phyloP scores from a whole-genome alignment of 2,113 vertebrate species.

The Plestiodon gilberti region DNA sequence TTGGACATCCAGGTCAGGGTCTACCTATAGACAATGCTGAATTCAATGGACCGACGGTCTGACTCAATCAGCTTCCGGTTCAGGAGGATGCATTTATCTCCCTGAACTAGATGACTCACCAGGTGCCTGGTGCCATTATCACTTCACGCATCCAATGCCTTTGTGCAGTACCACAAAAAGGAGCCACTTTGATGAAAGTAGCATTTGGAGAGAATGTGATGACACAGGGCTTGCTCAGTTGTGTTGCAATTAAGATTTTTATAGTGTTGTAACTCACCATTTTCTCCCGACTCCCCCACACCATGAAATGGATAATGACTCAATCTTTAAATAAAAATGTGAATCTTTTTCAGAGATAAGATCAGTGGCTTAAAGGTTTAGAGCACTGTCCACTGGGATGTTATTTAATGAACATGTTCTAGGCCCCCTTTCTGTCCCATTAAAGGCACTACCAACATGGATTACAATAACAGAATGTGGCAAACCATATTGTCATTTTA shows the following conservation, averaged over 20 bases:
- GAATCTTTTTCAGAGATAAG: neutral
- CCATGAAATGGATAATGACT: neutral
- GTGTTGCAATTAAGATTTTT: neutral
- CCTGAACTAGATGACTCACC: conserved; percentile 11
- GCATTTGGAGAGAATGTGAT: neutral
- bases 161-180: neutral
- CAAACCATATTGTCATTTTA: too few species aligned
- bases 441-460: too few species aligned
- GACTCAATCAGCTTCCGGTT: too few species aligned
- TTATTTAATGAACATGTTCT: too few species aligned
- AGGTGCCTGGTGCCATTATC: neutral
- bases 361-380: neutral
- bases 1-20: too few species aligned
- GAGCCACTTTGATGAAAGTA: conserved; percentile 7
- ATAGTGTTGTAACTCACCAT: neutral
- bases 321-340: neutral
- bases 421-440: too few species aligned
- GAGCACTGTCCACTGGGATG: neutral
- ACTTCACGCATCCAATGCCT: neutral
- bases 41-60: too few species aligned
- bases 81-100: neutral
- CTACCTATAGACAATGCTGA: too few species aligned
- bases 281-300: neutral
- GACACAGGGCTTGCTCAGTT: neutral
- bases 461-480: too few species aligned